Conservation (phyloP, 92 coral and sea anemone species). For the Palythoa heliodiscus region DNA sequence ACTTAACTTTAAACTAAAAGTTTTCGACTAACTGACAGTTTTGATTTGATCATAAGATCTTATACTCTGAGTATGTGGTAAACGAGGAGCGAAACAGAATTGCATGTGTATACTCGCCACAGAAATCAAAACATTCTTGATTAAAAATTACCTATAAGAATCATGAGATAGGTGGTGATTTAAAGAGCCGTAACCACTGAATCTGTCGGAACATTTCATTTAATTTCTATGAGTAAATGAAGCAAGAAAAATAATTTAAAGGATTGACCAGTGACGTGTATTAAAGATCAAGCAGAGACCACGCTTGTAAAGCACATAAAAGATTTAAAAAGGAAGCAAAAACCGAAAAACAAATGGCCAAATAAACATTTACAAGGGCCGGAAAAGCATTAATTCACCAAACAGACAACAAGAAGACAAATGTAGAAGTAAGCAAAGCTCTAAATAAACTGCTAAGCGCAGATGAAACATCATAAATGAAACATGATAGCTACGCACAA, state of each 20-base stretch:
- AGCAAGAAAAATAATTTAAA: too few species aligned
- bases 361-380: conserved; percentile 27
- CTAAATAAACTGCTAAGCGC: conserved; percentile 29
- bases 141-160: too few species aligned
- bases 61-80: too few species aligned
- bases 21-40: too few species aligned
- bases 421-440: conserved; percentile 29
- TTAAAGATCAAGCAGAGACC: neutral
- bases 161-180: neutral
- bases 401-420: neutral
- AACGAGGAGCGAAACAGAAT: too few species aligned
- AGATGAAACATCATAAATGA: conserved; percentile 32
- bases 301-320: neutral
- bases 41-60: too few species aligned
- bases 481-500: neutral
- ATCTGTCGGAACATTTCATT: neutral
- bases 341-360: conserved; percentile 35
- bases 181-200: neutral
- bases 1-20: too few species aligned
- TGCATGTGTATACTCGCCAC: too few species aligned
- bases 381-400: conserved; percentile 10
- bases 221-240: neutral
- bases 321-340: conserved; percentile 27
- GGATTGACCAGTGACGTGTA: neutral
- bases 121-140: too few species aligned